These are phyloP conservation scores for Tetraneura akinire DNA, from an alignment of 1,140 invertebrate genomes.

Conservation along the genomic window DNA sequence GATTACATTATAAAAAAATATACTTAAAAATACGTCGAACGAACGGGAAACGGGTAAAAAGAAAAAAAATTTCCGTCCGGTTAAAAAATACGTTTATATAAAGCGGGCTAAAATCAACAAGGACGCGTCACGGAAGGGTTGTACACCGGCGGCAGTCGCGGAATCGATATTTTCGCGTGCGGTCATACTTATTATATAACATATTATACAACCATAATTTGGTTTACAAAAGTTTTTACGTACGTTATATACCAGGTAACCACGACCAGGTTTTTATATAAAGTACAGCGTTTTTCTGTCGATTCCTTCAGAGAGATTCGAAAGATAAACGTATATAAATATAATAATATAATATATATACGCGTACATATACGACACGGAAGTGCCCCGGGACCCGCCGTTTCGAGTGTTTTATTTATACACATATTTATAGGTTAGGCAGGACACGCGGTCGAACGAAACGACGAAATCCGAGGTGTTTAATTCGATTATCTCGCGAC, in stretches of 20 bases:
- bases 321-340: too few species aligned
- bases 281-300: neutral
- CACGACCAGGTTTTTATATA: neutral
- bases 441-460: too few species aligned
- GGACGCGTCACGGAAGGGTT: conserved; percentile 1
- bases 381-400: too few species aligned
- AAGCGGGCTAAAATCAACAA: conserved; percentile 23
- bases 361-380: too few species aligned
- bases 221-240: conserved; percentile 29
- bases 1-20: conserved; percentile 3
- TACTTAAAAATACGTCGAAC: conserved; percentile 15
- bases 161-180: conserved; percentile 23
- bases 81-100: too few species aligned
- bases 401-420: too few species aligned
- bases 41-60: neutral
- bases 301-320: neutral
- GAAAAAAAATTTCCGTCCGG: neutral
- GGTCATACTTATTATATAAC: too few species aligned
- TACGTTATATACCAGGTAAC: too few species aligned
- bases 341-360: too few species aligned
- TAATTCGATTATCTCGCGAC: neutral
- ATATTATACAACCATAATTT: conserved; percentile 22
- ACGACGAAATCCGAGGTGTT: neutral
- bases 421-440: too few species aligned
- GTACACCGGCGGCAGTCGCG: neutral